A percentile compares a stretch with the other conserved stretches of the same genome.
Evolutionary conservation across 1,140 invertebrate genomes (phyloP).

Genomic region (Drosophila gunungcola): DNA sequence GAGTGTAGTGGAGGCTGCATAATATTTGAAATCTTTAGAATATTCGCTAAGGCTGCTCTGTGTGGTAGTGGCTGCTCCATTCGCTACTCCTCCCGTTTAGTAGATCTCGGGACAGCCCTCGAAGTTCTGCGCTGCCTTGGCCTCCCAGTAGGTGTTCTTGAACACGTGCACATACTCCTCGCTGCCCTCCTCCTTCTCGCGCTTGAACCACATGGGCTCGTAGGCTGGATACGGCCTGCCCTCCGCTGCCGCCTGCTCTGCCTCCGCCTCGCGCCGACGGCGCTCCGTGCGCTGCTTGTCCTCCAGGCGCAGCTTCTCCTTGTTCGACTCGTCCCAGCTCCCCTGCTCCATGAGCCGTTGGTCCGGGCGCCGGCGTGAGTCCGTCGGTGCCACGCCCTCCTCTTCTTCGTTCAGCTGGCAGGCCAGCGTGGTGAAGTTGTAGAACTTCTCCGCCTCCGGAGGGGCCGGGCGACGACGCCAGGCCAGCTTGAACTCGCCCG

Average conservation of each 20-base stretch:
- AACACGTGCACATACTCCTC: constrained; percentile 94
- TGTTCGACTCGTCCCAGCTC: constrained; percentile 98
- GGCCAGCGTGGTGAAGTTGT: constrained; percentile 97
- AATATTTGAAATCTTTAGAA: constrained; percentile 60
- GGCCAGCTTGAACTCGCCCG: constrained; percentile 91
- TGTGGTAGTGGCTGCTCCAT: constrained; percentile 20
- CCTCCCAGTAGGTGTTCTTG: constrained; percentile 96
- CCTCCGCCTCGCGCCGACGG: constrained; percentile 90
- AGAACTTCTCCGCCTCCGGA: constrained; percentile 90
- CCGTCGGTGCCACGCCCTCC: constrained; percentile 96
- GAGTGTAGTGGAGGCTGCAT: constrained; percentile 40
- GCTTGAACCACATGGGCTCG: constrained; percentile 96
- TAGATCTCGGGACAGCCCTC: constrained; percentile 96
- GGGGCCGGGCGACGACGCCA: constrained; percentile 94
- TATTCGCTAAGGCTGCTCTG: constrained; percentile 61
- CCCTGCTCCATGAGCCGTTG: constrained; percentile 99
- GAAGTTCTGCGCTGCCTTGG: constrained; percentile 96
- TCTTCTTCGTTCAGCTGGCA: constrained; percentile 98
- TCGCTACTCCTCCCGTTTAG: constrained; percentile 82
- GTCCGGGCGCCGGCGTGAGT: constrained; percentile 96
- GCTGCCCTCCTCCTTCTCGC: constrained; percentile 91
- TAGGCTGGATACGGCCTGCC: constrained; percentile 91
- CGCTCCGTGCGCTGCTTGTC: constrained; percentile 95
- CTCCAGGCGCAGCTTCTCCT: constrained; percentile 93
- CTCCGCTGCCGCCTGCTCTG: constrained; percentile 90